Base-by-base conservation (phyloP, 2,113 vertebrate species). In the Verasper variegatus region DNA sequence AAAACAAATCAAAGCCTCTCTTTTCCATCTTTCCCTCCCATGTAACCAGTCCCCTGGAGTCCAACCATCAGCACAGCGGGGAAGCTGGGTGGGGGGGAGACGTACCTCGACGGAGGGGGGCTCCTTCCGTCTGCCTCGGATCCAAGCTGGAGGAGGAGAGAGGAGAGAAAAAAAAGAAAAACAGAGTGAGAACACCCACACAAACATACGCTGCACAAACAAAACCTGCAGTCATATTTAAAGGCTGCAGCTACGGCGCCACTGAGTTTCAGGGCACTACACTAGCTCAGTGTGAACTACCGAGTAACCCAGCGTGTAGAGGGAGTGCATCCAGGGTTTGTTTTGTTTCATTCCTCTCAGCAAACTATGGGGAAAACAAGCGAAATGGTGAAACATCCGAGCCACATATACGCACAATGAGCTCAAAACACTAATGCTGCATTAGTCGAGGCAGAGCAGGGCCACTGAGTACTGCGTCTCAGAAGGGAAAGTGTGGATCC, bases 51-150 rank as follows among this genome's bases (percentile, higher is more conserved):
- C 85, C 91, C 90, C 87, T 26, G 82, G 86, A 90, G 88, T 77
- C 87, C 88, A 86, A 85, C 84, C 85, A 84, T 89, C 91, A 90
- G 79, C 88, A 20, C 90, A 86, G 91, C 68, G 15, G 90, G 89
- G 85, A 84, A 56, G 78, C 76, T 83, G 63, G 35, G 49, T 73
- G 66, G 60, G 35, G 49, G 74, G 66, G 60, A 52, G 47, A 70
- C 95, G 92, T 94, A 99, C 97, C 96, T 99, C 95, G 76, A 92
- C 60, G 31, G 96, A 95, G 71, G 98, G 97, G 86, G 97, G 96
- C 71, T 94, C 93, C 67, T 97, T 96, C 89, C 98, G 95, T 90
- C 94, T 97, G 91, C 95, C 97, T 91, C 96, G 96, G 89, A 99
- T 96, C 98, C 98, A 99, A 74, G 98, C 98, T 99, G 92, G 56